phyloP scores from a whole-genome alignment of 2,113 vertebrate species.

The Rhinopomastus cyanomelas region DNA sequence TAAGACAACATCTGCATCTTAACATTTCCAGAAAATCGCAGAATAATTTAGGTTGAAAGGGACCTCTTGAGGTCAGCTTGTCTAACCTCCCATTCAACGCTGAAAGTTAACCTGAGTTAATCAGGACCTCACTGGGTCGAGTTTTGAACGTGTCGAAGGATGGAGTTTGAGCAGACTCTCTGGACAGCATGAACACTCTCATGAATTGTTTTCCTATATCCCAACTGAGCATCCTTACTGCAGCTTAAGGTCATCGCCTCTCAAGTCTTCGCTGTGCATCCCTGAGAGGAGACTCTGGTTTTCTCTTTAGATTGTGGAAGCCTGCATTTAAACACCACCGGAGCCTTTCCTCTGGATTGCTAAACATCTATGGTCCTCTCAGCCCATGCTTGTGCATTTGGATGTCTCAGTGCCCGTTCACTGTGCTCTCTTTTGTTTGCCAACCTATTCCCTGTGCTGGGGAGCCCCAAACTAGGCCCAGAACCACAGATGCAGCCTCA shows the following conservation, averaged over 20 bases:
- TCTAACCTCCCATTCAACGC: background rate
- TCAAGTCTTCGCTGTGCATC: background rate
- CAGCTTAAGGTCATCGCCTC: background rate
- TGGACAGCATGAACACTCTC: background rate
- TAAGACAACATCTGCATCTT: background rate
- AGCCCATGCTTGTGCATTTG: background rate
- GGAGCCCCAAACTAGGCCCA: background rate
- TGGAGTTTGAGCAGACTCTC: background rate
- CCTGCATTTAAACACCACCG: background rate
- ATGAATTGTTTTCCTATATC: background rate
- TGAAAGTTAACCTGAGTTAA: background rate
- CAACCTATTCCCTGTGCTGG: background rate
- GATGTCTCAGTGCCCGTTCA: rapidly evolving
- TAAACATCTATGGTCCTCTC: background rate
- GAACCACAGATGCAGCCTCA: background rate
- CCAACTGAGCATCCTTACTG: background rate
- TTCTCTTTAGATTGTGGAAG: background rate
- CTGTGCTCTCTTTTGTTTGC: background rate
- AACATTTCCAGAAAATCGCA: background rate
- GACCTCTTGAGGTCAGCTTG: background rate
- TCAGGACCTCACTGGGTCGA: background rate
- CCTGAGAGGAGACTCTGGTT: background rate
- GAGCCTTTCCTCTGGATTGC: background rate
- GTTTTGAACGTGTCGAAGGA: background rate
- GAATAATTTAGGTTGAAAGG: background rate